Conservation (phyloP, 2,113 vertebrate genomes). For the Synodontis membranacea region DNA sequence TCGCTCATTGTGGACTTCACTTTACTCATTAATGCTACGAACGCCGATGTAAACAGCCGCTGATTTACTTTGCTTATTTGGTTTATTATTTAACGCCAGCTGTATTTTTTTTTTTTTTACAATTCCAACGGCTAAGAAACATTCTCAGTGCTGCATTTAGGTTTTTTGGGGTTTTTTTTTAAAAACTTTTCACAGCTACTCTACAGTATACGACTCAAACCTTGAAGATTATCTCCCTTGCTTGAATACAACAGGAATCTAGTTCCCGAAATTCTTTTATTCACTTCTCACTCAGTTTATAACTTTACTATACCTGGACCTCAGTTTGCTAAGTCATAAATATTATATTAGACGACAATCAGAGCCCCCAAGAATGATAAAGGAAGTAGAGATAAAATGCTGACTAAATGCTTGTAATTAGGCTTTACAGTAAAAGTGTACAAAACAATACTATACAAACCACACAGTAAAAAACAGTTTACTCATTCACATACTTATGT, state of each 20-base stretch:
- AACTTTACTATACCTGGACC: neutral
- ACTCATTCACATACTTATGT: neutral
- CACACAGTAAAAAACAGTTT: neutral
- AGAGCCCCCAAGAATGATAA: neutral
- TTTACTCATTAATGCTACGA: neutral
- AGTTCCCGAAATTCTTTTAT: neutral
- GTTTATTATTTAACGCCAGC: neutral
- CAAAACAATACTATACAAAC: neutral
- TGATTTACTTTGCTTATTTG: neutral
- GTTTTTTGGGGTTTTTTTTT: too few relatives aligned
- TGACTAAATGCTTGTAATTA: neutral
- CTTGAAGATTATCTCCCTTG: neutral
- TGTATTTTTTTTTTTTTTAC: neutral
- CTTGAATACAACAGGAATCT: neutral
- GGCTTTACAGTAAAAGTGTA: neutral
- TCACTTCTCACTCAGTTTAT: neutral
- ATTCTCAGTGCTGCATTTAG: neutral
- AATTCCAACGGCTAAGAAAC: neutral
- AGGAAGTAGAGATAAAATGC: neutral
- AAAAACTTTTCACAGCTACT: neutral
- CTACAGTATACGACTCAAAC: neutral
- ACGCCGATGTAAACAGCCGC: neutral
- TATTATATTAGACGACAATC: neutral
- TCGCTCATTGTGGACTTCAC: neutral
- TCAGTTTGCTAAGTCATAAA: neutral